Evolutionary conservation across 2,888 invertebrate species (phyloP).

Genomic region (Aleiodes testaceus): DNA sequence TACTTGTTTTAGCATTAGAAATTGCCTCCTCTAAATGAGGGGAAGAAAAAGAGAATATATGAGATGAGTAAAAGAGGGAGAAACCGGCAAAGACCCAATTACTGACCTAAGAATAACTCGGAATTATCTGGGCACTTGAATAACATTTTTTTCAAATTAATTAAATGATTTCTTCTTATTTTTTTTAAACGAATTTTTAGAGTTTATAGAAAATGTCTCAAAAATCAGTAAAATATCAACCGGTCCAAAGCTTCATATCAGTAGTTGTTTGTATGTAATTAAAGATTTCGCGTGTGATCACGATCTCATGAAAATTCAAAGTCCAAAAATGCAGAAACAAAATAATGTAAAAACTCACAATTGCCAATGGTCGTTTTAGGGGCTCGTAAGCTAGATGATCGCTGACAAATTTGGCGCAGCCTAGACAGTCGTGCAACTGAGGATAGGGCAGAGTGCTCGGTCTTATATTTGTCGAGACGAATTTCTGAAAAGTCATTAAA

Average conservation of each 20-base stretch:
- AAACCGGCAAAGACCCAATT: not conserved
- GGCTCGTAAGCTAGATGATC: conserved; percentile 86
- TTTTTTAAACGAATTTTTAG: not conserved
- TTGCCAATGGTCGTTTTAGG: conserved; percentile 78
- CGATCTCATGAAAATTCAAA: too few species aligned
- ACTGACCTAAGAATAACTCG: not conserved
- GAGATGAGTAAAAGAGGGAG: not conserved
- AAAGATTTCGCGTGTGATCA: not conserved
- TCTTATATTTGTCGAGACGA: conserved; percentile 88
- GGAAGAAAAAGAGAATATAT: conserved; percentile 8
- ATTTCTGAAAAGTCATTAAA: conserved; percentile 84
- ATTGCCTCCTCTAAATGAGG: not conserved
- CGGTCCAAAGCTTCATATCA: conserved; percentile 40
- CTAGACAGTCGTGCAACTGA: conserved; percentile 82
- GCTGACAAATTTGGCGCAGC: conserved; percentile 82
- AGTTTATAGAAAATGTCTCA: not conserved
- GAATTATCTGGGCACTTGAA: too few species aligned
- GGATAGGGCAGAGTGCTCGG: conserved; percentile 84
- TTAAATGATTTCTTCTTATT: too few species aligned
- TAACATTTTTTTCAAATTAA: not conserved
- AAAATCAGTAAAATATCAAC: conserved; percentile 1
- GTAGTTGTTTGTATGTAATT: conserved; percentile 3
- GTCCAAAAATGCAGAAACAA: too few species aligned
- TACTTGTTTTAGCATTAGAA: conserved; percentile 42
- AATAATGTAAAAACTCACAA: conserved; percentile 78